These are phyloP conservation scores for Siderastrea siderea DNA, from an alignment of 92 coral and sea anemone genomes.

Conservation along the genomic window DNA sequence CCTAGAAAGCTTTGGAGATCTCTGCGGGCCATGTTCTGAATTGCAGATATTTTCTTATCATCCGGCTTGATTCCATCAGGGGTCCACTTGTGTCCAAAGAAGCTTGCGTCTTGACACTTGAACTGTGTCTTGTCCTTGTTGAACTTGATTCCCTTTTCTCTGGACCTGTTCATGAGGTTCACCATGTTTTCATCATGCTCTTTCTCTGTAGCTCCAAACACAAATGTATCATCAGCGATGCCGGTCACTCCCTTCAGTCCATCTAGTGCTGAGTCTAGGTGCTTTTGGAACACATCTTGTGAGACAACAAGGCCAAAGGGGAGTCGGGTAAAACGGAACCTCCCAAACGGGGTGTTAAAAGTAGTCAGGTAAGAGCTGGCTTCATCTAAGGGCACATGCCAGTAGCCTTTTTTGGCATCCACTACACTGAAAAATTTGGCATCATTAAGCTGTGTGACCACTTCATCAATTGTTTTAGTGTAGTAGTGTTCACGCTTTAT, in stretches of 20 bases:
- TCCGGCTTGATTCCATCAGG: slow-evolving; percentile 41
- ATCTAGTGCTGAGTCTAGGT: slow-evolving; percentile 54
- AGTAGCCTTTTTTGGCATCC: slow-evolving; percentile 73
- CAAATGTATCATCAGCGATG: slow-evolving; percentile 64
- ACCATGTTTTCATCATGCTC: slow-evolving; percentile 17
- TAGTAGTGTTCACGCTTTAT: slow-evolving; percentile 57
- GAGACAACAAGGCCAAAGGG: slow-evolving; percentile 73
- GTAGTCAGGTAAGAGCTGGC: slow-evolving; percentile 68
- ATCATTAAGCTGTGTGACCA: slow-evolving; percentile 51
- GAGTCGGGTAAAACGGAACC: slow-evolving; percentile 47
- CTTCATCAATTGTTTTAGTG: slow-evolving; percentile 51
- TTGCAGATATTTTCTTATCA: slow-evolving; percentile 35
- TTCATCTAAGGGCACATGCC: slow-evolving; percentile 55
- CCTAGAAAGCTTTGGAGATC: slow-evolving; percentile 16
- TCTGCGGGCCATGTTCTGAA: slow-evolving; percentile 6
- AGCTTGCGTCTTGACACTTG: slow-evolving; percentile 17
- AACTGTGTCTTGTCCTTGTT: slow-evolving; percentile 35
- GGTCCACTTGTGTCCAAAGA: slow-evolving; percentile 50
- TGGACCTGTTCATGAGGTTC: slow-evolving; percentile 25
- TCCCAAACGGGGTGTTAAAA: slow-evolving; percentile 29
- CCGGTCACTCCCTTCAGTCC: slow-evolving; percentile 66
- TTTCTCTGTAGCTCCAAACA: slow-evolving; percentile 38
- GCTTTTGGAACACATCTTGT: slow-evolving; percentile 71
- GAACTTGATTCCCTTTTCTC: slow-evolving; percentile 24
- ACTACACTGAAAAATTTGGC: slow-evolving; percentile 69